A percentile compares a stretch with the other conserved stretches of the same genome.
Conservation (phyloP, 2,888 invertebrate genomes). For the Ichneumon xanthorius region DNA sequence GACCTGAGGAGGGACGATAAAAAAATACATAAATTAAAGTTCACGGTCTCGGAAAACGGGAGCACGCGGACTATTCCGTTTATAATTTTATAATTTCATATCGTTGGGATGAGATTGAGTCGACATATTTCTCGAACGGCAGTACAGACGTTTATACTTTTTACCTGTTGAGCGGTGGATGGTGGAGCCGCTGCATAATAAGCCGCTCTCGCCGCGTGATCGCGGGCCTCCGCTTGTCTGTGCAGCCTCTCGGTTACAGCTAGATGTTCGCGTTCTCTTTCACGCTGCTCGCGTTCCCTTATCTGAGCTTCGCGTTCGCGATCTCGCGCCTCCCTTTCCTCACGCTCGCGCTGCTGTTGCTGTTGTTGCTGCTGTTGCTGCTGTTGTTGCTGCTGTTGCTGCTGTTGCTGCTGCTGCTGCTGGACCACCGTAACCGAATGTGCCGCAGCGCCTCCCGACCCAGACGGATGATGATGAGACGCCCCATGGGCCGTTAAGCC, state of each 20-base stretch:
- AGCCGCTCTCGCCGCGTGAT: conserved; percentile 84
- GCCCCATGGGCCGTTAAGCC: conserved; percentile 74
- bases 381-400: conserved; percentile 52
- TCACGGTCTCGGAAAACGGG: neutral
- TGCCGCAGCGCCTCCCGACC: conserved; percentile 67
- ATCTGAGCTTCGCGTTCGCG: conserved; percentile 68
- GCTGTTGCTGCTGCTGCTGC: conserved; percentile 74
- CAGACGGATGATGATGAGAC: conserved; percentile 80
- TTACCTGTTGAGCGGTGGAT: conserved; percentile 81
- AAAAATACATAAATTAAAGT: neutral
- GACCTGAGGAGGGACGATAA: conserved; percentile 73
- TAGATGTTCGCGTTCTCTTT: conserved; percentile 78
- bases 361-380: conserved; percentile 76
- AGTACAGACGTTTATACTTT: neutral
- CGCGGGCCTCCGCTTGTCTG: conserved; percentile 81
- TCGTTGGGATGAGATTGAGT: neutral
- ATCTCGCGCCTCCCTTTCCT: conserved; percentile 82
- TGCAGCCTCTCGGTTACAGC: conserved; percentile 81
- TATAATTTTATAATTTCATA: neutral
- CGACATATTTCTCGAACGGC: too few relatives aligned
- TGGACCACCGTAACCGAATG: conserved; percentile 80
- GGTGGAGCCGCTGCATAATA: conserved; percentile 85
- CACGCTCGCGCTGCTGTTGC: conserved; percentile 69
- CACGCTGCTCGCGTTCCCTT: conserved; percentile 69
- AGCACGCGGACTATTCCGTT: too few relatives aligned